phyloP scores from a whole-genome alignment of 2,113 vertebrate species.

The human region DNA sequence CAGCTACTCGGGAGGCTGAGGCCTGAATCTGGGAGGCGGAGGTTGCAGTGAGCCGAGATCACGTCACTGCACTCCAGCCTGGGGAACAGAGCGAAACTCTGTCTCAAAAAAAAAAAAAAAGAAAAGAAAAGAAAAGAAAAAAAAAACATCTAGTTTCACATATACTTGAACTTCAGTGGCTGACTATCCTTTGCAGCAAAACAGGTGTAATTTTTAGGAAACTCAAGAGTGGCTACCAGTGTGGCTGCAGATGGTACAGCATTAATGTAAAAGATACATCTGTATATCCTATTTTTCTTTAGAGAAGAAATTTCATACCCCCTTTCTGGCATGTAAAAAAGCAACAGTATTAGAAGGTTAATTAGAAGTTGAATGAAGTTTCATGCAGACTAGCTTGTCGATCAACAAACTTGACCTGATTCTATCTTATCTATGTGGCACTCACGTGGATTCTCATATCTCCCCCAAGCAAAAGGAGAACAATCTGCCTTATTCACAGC shows the following conservation, averaged over 20 bases:
- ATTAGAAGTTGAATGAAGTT: conserved; percentile 1
- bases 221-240: background rate
- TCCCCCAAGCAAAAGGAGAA: conserved; percentile 46
- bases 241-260: background rate
- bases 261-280: background rate
- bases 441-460: conserved; percentile 35
- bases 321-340: background rate
- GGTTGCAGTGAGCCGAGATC: no score
- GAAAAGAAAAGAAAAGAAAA: background rate
- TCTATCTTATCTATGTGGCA: background rate
- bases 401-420: background rate
- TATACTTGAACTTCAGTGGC: background rate
- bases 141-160: background rate
- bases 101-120: background rate
- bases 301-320: background rate
- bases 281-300: background rate
- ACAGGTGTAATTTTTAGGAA: background rate
- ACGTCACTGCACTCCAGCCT: no score
- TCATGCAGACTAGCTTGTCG: background rate
- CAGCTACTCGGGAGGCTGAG: no score
- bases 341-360: background rate
- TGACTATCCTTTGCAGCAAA: background rate
- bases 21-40: no score
- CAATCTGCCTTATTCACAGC: conserved; percentile 49
- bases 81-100: no score